Evolutionary conservation across 2,113 vertebrate species (phyloP), one percentile per base, ranked within the genome.

Genomic region (Microtus ochrogaster): DNA sequence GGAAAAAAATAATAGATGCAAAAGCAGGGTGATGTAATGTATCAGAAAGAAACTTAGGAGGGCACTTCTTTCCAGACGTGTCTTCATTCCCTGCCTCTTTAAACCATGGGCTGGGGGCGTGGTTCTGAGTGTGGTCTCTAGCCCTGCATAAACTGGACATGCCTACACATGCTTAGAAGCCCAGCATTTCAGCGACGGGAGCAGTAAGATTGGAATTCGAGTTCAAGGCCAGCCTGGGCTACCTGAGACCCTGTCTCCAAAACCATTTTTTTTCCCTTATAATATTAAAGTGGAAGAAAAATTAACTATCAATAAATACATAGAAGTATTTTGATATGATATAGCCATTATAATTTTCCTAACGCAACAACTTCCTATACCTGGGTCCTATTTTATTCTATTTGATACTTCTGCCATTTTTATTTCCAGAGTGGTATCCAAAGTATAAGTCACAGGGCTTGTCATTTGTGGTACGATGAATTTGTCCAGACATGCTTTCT

Each of bases 291-390:
- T 58, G 11, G 52, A 33, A 16, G 49, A 55, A 30, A 91, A 91
- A 24, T 94, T 94, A 78, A 73, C 63, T 55, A 91, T 55, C n/a
- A 78, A 66, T 30, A 47, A 63, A n/a, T 26, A 4, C 55, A 74
- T 76, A 41, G 47, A 94, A 58, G 78, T 7, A 86, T 70, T 90
- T 92, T 68, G 77, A 74, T 78, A 90, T 63, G n/a, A 66, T 44
- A 11, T 6, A 5, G 39, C 16, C 83, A 36, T 49, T 30, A 12
- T 66, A 65, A 49, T 41, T 72, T 91, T 65, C 19, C 44, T 47
- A 84, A 14, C 0, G 0, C 39, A 61, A 76, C 26, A 74, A 68
- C 30, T 81, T 36, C 61, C 9, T 33, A 30, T 4, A 65, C 7
- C 83, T 68, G 33, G 63, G 21, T n/a, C 66, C 3, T 44, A 17